These are phyloP conservation scores for Rhamnusium bicolor DNA, from an alignment of 2,888 invertebrate genomes.

Conservation along the genomic window DNA sequence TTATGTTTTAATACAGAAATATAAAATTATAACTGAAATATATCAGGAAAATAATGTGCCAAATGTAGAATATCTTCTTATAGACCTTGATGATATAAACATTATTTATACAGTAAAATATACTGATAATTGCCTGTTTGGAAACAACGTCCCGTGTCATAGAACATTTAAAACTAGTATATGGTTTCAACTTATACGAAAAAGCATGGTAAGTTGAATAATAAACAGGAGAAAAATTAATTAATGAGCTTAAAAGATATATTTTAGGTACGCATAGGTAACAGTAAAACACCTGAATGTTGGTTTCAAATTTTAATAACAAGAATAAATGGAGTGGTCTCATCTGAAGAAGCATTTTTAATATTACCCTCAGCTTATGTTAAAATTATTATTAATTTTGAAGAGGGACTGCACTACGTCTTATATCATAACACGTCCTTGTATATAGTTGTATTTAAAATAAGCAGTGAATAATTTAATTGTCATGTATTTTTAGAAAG, in stretches of 20 bases:
- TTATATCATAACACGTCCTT: conserved; percentile 24
- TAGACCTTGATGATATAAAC: conserved; percentile 40
- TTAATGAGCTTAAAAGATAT: not conserved
- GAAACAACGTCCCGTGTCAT: not conserved
- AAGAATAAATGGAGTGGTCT: not conserved
- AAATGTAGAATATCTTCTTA: conserved; percentile 45
- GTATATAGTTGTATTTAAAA: conserved; percentile 19
- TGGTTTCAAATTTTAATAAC: conserved; percentile 31
- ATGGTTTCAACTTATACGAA: conserved; percentile 27
- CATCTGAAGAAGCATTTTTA: conserved; percentile 17
- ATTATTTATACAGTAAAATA: not conserved
- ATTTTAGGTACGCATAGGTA: conserved; percentile 28
- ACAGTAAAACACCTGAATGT: conserved; percentile 23
- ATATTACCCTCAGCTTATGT: conserved; percentile 30
- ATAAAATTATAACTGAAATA: conserved; percentile 46
- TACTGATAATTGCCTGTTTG: not conserved
- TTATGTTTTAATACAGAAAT: conserved; percentile 45
- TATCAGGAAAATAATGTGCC: conserved; percentile 40
- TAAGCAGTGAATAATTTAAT: not conserved
- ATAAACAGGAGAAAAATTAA: not conserved
- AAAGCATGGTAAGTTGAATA: conserved; percentile 35
- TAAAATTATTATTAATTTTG: not conserved
- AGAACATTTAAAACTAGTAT: conserved; percentile 1
- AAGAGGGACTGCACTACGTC: conserved; percentile 24
- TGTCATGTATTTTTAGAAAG: conserved; percentile 30